Conservation (phyloP, 2,888 invertebrate species). For the Drosophila setosimentum region DNA sequence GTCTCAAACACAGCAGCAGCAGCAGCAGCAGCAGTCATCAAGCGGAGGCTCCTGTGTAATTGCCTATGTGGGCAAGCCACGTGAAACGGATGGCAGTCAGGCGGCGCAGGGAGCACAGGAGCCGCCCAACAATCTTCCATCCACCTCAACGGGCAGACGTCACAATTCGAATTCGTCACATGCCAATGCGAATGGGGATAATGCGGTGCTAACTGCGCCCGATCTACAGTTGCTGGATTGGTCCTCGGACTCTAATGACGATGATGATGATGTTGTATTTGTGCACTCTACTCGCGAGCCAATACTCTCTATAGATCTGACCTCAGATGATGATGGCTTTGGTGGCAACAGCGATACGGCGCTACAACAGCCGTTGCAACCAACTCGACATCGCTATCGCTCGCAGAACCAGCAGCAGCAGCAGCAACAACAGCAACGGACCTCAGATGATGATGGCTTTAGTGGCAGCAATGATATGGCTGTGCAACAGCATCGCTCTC, state of each 20-base stretch:
- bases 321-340: conserved; percentile 86
- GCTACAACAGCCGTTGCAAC: conserved; percentile 20
- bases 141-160: conserved; percentile 56
- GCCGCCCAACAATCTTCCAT: conserved; percentile 37
- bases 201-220: conserved; percentile 86
- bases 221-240: conserved; percentile 91
- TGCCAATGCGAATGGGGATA: conserved; percentile 26
- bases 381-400: conserved; percentile 12
- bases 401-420: conserved; percentile 7
- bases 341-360: conserved; percentile 33
- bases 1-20: conserved; percentile 10
- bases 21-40: conserved; percentile 39
- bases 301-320: conserved; percentile 87
- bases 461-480: not conserved
- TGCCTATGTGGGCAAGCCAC: conserved; percentile 68
- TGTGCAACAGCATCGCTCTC: conserved; percentile 4
- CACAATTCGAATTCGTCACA: conserved; percentile 24
- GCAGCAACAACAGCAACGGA: conserved; percentile 1
- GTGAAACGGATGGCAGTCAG: conserved; percentile 34
- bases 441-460: not conserved
- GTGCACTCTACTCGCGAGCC: conserved; percentile 85
- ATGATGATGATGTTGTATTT: conserved; percentile 88
- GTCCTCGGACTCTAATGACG: conserved; percentile 88
- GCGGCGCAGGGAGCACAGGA: conserved; percentile 33
- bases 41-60: conserved; percentile 67